Evolutionary conservation across 2,113 vertebrate genomes (phyloP).

Genomic region (Solea solea): DNA sequence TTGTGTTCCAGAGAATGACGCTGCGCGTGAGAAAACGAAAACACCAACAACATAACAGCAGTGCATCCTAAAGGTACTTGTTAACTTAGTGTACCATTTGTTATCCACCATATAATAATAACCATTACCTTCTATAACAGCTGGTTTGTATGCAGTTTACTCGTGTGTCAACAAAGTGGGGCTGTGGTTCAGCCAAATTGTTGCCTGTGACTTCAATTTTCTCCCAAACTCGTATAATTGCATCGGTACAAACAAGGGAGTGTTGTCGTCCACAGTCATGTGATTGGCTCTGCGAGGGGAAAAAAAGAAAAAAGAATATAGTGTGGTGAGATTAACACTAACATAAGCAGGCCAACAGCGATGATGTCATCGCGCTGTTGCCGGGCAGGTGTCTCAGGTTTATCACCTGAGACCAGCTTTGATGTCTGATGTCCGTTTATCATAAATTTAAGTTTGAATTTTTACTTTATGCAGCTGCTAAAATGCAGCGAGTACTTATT

Average conservation of each 20-base stretch:
- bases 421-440: too few relatives aligned
- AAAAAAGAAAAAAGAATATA: too few relatives aligned
- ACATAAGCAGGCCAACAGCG: background rate
- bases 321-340: background rate
- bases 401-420: background rate
- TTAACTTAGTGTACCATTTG: conserved; percentile 23
- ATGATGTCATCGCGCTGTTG: background rate
- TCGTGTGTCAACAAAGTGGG: conserved; percentile 23
- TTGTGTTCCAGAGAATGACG: background rate
- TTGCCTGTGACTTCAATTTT: conserved; percentile 5
- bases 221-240: conserved; percentile 13
- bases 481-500: too few relatives aligned
- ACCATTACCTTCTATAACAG: conserved; percentile 20
- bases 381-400: background rate
- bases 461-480: too few relatives aligned
- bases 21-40: background rate
- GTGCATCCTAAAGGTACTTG: conserved; percentile 15
- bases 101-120: conserved; percentile 29
- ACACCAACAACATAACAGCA: conserved; percentile 16
- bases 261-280: background rate
- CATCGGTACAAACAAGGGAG: conserved; percentile 18
- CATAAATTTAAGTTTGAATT: too few relatives aligned
- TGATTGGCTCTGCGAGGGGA: background rate
- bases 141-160: conserved; percentile 10
- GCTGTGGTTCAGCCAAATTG: conserved; percentile 17